Base-by-base conservation (phyloP, 2,797 vertebrate genomes). In the Danionella dracula region DNA sequence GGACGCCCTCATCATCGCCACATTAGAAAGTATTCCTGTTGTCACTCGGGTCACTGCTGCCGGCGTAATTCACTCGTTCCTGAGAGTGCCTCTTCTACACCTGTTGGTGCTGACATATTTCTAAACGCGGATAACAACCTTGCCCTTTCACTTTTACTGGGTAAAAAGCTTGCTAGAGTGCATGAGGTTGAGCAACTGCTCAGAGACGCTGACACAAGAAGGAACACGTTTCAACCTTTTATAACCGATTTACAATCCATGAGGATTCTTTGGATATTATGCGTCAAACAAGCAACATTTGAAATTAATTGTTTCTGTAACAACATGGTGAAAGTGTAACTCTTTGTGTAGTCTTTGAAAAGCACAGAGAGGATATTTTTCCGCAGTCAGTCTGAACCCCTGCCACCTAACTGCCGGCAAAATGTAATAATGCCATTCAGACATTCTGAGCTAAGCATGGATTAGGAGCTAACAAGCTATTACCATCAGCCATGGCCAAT, bases 401-500 rank as follows among this genome's bases (percentile, higher is more conserved):
- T 57, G 66, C 70, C 75, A 73, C 37, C n/a, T 38, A 65, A 56
- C 64, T 51, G 45, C 48, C 71, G 57, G 49, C 68, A 68, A 76
- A 51, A 55, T 77, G 78, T 70, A 76, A 74, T 62, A 46, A 49
- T 20, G 70, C 66, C 73, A 72, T 70, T 76, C 69, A 65, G 53
- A 73, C 46, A 61, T 51, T 68, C 48, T 42, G 10, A 41, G 56
- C 71, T 75, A 75, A 77, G 75, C 46, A 10, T 56, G 76, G 77
- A 79, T 82, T 75, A 81, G 66, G 54, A 70, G 74, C 76, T 80
- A 79, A 84, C 74, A 73, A 72, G 75, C 75, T 66, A 77, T 74
- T 66, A 78, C 71, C 74, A 73, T 73, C 55, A 73, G 75, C 71
- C 75, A 66, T 45, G 59, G 54, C 41, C 58, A 45, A 60, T 70